These are phyloP conservation scores for Anniella stebbinsi DNA, from an alignment of 2,797 vertebrate genomes.

Conservation along the genomic window DNA sequence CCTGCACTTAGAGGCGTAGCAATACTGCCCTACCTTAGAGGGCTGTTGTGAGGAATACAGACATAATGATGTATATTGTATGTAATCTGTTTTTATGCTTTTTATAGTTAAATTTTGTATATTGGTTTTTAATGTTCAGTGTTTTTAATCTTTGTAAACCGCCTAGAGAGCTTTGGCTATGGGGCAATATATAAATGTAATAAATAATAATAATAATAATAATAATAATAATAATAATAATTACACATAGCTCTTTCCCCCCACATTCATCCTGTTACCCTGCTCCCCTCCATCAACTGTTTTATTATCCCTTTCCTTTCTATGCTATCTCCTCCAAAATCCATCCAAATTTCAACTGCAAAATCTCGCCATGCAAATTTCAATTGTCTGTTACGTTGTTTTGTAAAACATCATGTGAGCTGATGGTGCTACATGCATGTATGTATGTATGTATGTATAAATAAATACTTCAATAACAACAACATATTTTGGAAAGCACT, in stretches of 20 bases:
- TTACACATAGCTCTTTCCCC: background rate
- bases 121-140: too few species aligned
- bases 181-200: too few species aligned
- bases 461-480: background rate
- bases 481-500: background rate
- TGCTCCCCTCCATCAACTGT: background rate
- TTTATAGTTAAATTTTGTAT: too few species aligned
- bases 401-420: too few species aligned
- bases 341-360: too few species aligned
- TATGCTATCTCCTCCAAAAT: background rate
- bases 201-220: too few species aligned
- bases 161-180: too few species aligned
- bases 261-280: background rate
- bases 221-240: too few species aligned
- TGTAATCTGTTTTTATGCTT: too few species aligned
- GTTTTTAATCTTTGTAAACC: too few species aligned
- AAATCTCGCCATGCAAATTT: background rate
- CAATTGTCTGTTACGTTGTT: background rate
- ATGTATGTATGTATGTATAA: background rate
- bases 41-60: background rate
- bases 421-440: background rate
- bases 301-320: background rate
- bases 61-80: background rate
- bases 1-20: background rate
- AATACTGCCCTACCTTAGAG: background rate